Percentiles rank a stretch among this genome's conserved stretches.
Evolutionary conservation across 2,113 vertebrate species (phyloP).

Genomic region (Opisthocomus hoazin): DNA sequence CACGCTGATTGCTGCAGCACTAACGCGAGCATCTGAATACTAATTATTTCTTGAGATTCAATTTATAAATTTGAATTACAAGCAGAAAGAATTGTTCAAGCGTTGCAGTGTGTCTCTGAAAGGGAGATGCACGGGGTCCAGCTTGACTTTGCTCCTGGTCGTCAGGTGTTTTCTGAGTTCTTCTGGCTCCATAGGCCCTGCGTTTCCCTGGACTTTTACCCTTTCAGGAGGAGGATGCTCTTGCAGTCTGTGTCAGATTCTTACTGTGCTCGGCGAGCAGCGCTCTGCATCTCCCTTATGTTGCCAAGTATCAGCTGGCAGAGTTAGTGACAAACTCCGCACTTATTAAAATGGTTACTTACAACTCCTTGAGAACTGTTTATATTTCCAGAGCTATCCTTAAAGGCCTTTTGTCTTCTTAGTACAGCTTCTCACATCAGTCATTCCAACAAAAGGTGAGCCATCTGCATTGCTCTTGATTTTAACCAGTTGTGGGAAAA

Average conservation of each 20-base stretch:
- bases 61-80: too few relatives aligned
- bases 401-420: not conserved
- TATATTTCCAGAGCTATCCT: not conserved
- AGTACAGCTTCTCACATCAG: not conserved
- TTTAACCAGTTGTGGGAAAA: not conserved
- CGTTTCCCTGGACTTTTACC: not conserved
- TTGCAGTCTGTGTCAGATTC: not conserved
- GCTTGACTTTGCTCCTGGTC: not conserved
- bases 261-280: not conserved
- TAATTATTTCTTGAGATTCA: too few relatives aligned
- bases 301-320: not conserved
- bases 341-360: not conserved
- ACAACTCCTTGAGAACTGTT: not conserved
- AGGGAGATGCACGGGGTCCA: not conserved
- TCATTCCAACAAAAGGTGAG: not conserved
- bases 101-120: fast-evolving
- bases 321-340: not conserved
- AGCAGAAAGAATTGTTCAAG: not conserved
- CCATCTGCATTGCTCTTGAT: not conserved
- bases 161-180: not conserved
- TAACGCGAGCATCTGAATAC: too few relatives aligned
- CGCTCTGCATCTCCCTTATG: fast-evolving
- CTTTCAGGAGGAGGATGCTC: not conserved
- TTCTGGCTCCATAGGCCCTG: not conserved
- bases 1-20: too few relatives aligned